Conservation (phyloP, 2,797 vertebrate species). For the Argentina silus region DNA sequence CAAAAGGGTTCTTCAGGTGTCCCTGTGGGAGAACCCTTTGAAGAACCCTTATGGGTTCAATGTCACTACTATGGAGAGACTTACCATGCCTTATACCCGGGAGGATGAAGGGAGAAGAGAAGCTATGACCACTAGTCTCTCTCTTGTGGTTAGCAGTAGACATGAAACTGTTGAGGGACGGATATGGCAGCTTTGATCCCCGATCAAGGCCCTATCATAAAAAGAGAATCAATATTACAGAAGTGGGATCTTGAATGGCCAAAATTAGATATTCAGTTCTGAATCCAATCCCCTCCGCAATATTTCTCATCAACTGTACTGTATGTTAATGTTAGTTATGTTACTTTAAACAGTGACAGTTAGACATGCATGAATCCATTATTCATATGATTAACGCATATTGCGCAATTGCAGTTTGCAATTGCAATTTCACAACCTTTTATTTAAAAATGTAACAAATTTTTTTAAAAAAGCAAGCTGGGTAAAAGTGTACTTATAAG, state of each 20-base stretch:
- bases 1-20: too few relatives aligned
- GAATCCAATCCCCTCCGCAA: background rate
- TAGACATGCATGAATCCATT: too few relatives aligned
- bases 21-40: too few relatives aligned
- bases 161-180: constrained; percentile 79
- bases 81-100: constrained; percentile 82
- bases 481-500: background rate
- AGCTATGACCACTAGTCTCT: constrained; percentile 79
- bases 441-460: background rate
- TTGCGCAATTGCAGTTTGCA: background rate
- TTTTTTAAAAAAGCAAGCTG: background rate
- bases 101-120: constrained; percentile 72
- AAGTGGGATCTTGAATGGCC: background rate
- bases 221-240: constrained; percentile 13
- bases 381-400: too few relatives aligned
- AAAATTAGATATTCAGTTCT: background rate
- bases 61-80: background rate
- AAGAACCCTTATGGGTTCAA: background rate
- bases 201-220: constrained; percentile 78
- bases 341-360: too few relatives aligned
- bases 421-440: background rate
- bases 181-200: constrained; percentile 81
- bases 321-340: too few relatives aligned
- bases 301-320: background rate
- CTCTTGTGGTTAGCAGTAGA: constrained; percentile 83